Base-by-base conservation (phyloP, 2,888 invertebrate genomes). In the Polydesmus complanatus region DNA sequence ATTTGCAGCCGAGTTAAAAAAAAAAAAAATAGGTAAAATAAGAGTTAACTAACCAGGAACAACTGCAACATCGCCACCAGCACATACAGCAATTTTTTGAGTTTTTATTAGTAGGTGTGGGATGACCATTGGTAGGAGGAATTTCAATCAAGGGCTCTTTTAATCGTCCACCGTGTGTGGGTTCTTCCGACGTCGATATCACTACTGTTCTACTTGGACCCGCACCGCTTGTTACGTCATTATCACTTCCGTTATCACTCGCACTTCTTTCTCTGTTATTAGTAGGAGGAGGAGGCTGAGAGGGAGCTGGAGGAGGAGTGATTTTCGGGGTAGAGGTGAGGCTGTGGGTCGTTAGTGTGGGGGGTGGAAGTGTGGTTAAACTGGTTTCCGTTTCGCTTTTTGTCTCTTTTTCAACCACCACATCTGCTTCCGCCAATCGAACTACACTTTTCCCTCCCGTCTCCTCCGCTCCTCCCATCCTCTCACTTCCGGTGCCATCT, bases 61-160 rank as follows among this genome's bases (percentile, higher is more conserved):
- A 83, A 73, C 81, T 81, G 74, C 83, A 83, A 73, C 83, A 83
- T 70, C 83, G 83, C 72, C 83, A 83, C 80, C 81, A 82, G 69
- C 83, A 82, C 68, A 82, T 79, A 71, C 82, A 82, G 71, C 83
- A 82, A 56, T 80, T 80, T 71, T 81, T 81, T 48, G 60, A 37
- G n/a, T 56, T 50, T 52, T 27, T 37, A 37, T 37, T 5, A 5
- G 5, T 5, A 37, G 37, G 58, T 27, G 22, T 58, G 22, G 58
- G 58, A 51, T 58, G 58, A 27, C 57, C 57, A 27, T 58, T 58
- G 26, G 23, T 58, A 22, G 37, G 37, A 8, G 37, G 37, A 37
- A 37, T 37, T 37, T 37, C 37, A 37, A 37, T 37, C 37, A 37
- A 14, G 5, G 5, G 37, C 37, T 37, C 37, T 37, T 37, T 37